Conservation (phyloP, 2,113 vertebrate genomes). For the Stercorarius parasiticus region DNA sequence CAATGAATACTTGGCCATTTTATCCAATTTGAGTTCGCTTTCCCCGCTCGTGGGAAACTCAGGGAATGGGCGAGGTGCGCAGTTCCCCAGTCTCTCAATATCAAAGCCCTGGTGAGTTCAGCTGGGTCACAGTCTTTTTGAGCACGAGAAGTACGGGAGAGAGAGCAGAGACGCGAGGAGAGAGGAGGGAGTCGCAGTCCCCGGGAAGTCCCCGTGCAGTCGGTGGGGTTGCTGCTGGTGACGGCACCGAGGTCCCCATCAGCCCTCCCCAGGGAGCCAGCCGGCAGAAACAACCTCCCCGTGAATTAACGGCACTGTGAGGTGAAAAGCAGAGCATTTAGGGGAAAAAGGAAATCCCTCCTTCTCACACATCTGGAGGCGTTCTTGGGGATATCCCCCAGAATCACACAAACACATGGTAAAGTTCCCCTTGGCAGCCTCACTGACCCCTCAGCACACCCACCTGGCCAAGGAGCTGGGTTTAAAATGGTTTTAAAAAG, state of each 20-base stretch:
- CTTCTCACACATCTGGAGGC: fast-evolving
- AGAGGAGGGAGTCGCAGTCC: background rate
- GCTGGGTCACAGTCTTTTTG: background rate
- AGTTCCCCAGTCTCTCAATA: background rate
- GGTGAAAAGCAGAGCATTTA: background rate
- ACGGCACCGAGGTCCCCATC: background rate
- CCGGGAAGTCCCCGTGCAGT: fast-evolving
- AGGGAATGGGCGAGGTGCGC: background rate
- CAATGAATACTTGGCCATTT: background rate
- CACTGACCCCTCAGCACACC: background rate
- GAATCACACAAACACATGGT: background rate
- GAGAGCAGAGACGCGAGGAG: background rate
- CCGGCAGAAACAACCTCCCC: background rate
- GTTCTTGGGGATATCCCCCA: background rate
- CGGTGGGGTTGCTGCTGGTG: background rate
- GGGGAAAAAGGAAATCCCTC: background rate
- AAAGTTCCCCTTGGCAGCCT: background rate
- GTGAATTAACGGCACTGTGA: fast-evolving
- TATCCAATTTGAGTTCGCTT: background rate
- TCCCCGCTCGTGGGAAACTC: background rate
- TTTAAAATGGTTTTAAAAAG: background rate
- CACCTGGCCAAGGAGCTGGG: background rate
- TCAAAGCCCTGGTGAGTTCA: background rate
- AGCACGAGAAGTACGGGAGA: background rate
- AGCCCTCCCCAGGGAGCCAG: background rate